Base-by-base conservation (phyloP, 2,113 vertebrate species). In the Pachyramphus minor region DNA sequence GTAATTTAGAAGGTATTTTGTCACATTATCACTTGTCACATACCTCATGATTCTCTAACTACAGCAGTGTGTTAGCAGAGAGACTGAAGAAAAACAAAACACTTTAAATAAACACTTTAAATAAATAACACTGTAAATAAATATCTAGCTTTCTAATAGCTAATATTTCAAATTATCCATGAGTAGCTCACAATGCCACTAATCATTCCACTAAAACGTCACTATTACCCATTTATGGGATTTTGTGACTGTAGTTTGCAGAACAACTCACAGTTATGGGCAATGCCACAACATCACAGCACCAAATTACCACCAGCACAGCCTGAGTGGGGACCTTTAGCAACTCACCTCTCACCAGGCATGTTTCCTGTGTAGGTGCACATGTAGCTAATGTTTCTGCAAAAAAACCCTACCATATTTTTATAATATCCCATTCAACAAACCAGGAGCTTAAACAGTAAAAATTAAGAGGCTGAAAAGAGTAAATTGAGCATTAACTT, bases 401-500 rank as follows among this genome's bases (percentile, higher is more conserved):
- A 60, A 73, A 68, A 31, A 9, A 68, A 66, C 6, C 11, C 12
- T 22, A 24, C 27, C 12, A 3, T 31, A 49, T 93, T 92, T 96
- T 93, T 95, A 78, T 94, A 73, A 30, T 17, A 68, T 19, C 75
- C 58, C 14, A 39, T 93, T 92, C 69, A 55, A 75, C 28, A 78
- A 76, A 85, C 18, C 15, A 37, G 41, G 58, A 55, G 67, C 14
- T 14, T 12, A 83, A 96, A 96, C 74, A 62, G 87, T n/a, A 92
- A 97, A 84, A 95, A 96, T 95, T 95, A 82, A 87, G 86, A 60
- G 75, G 85, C 82, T 82, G 42, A 59, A 96, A 80, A 89, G 91
- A 90, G 60, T 81, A 95, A 96, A 95, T 23, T 52, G 80, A 91
- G 64, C 92, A 66, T 85, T 82, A 95, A 97, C 95, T 97, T 97